phyloP scores from a whole-genome alignment of 92 coral and sea anemone species.

The Porites evermanni region DNA sequence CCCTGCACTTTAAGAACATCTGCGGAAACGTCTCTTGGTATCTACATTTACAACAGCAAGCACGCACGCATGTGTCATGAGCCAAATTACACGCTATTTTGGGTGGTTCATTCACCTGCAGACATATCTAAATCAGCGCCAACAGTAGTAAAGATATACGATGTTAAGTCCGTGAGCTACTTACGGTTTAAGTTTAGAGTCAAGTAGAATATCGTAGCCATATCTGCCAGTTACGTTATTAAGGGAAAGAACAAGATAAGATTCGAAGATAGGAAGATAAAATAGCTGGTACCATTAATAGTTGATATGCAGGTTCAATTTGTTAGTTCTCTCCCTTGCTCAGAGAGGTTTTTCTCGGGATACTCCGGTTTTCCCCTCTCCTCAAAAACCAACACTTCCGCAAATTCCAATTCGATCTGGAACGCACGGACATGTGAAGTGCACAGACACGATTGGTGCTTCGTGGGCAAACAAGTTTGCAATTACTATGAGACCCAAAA shows the following conservation, averaged over 20 bases:
- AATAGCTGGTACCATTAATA: too few species aligned
- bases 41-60: neutral
- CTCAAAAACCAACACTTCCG: too few species aligned
- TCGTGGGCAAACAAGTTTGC: too few species aligned
- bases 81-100: neutral
- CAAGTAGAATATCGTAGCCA: conserved; percentile 93
- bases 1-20: neutral
- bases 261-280: too few species aligned
- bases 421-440: too few species aligned
- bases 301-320: too few species aligned
- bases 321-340: too few species aligned
- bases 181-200: conserved; percentile 93
- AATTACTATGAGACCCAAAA: too few species aligned
- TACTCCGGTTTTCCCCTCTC: too few species aligned
- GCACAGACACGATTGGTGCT: too few species aligned
- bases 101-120: neutral
- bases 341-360: too few species aligned
- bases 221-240: conserved; percentile 66
- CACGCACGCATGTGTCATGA: neutral
- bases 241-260: conserved; percentile 18
- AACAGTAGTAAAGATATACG: neutral
- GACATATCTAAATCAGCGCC: neutral
- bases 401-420: too few species aligned
- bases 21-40: neutral
- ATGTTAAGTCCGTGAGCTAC: conserved; percentile 21